Conservation (phyloP, 2,797 vertebrate genomes). For the Stomatorhinus walkeri region DNA sequence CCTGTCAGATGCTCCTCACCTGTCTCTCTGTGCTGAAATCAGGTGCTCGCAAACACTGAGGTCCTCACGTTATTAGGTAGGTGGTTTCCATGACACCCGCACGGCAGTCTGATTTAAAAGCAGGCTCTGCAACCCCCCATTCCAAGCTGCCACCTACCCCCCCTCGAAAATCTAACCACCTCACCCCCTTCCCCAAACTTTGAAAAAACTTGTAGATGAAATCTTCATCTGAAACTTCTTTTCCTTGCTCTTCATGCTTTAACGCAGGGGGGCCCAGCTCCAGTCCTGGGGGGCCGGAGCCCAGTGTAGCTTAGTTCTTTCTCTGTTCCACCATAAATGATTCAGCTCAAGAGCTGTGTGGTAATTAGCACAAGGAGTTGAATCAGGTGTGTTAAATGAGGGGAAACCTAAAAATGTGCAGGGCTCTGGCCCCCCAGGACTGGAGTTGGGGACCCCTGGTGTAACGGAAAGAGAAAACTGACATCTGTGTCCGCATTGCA, state of each 20-base stretch:
- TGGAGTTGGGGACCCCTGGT: too few relatives aligned
- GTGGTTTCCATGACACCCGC: slow-evolving; percentile 12
- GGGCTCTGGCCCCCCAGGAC: too few relatives aligned
- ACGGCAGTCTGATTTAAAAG: background rate
- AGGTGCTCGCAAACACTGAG: background rate
- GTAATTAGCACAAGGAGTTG: too few relatives aligned
- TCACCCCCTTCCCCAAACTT: background rate
- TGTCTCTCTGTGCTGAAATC: background rate
- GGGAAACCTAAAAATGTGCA: too few relatives aligned
- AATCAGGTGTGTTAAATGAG: too few relatives aligned
- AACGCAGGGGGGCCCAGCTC: too few relatives aligned
- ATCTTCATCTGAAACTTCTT: background rate
- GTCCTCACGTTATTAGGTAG: background rate
- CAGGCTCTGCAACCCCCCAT: background rate
- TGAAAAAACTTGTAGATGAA: background rate
- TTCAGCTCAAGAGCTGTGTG: too few relatives aligned
- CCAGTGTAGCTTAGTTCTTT: too few relatives aligned
- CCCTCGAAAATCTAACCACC: background rate
- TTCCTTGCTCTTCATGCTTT: background rate
- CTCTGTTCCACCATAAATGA: too few relatives aligned
- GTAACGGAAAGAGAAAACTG: background rate
- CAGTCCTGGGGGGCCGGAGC: too few relatives aligned
- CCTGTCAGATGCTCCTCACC: background rate
- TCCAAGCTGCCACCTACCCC: background rate
- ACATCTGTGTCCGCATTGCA: background rate